A percentile compares a stretch with the other conserved stretches of the same genome.
phyloP scores from a whole-genome alignment of 2,888 invertebrate species.

The Scaeva pyrastri region DNA sequence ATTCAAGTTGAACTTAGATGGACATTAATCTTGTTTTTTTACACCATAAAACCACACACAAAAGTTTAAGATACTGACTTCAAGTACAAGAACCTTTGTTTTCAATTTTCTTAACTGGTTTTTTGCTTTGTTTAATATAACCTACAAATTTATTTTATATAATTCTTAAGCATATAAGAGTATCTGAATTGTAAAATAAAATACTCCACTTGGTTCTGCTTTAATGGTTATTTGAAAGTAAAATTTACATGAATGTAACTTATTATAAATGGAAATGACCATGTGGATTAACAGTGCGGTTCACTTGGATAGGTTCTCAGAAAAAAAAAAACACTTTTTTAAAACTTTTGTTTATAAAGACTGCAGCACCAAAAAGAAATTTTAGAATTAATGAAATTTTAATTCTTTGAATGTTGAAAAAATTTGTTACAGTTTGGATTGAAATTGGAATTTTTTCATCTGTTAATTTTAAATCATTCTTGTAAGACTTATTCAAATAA shows the following conservation, averaged over 20 bases:
- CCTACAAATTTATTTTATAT: background rate
- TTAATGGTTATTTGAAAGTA: constrained; percentile 67
- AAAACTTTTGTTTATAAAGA: too few relatives aligned
- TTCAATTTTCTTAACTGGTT: constrained; percentile 43
- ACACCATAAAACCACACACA: background rate
- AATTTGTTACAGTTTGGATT: too few relatives aligned
- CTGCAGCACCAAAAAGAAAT: too few relatives aligned
- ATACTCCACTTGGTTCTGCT: constrained; percentile 58
- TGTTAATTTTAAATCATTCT: too few relatives aligned
- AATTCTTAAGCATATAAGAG: background rate
- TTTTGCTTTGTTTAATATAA: constrained; percentile 20
- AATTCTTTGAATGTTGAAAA: too few relatives aligned
- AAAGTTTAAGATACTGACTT: constrained; percentile 1
- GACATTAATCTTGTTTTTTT: constrained; percentile 9
- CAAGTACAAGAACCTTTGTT: constrained; percentile 3
- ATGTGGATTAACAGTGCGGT: background rate
- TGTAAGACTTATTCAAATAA: too few relatives aligned
- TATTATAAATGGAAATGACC: constrained; percentile 10
- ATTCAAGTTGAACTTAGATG: constrained; percentile 11
- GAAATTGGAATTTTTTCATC: too few relatives aligned
- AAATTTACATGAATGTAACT: constrained; percentile 50
- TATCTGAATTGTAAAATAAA: background rate
- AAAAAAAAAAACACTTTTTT: too few relatives aligned
- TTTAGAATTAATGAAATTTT: too few relatives aligned
- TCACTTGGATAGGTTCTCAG: background rate